phyloP scores from a whole-genome alignment of 2,888 invertebrate species.

The Chesias legatella region DNA sequence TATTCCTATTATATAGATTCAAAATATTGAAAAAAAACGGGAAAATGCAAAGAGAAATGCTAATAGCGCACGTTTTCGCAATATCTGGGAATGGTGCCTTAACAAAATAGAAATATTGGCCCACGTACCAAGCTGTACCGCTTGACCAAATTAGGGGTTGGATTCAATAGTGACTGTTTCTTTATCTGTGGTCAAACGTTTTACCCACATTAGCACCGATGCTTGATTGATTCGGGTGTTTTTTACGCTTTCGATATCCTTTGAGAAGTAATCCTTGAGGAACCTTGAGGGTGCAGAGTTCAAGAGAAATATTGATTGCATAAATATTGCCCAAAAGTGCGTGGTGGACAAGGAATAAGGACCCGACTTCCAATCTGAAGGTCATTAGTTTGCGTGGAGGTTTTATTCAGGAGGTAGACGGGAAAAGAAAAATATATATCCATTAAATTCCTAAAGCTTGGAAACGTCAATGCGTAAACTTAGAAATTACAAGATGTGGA shows the following conservation, averaged over 20 bases:
- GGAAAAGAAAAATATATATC: too few relatives aligned
- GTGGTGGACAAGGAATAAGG: too few relatives aligned
- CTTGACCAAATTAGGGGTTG: conserved; percentile 28
- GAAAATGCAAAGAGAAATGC: conserved; percentile 24
- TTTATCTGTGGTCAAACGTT: conserved; percentile 11
- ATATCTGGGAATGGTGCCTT: conserved; percentile 27
- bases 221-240: conserved; percentile 30
- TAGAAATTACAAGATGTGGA: too few relatives aligned
- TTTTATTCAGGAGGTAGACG: too few relatives aligned
- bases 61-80: conserved; percentile 32
- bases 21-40: conserved; percentile 22
- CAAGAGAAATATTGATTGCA: too few relatives aligned
- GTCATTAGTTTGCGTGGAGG: too few relatives aligned
- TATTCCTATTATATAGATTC: conserved; percentile 8
- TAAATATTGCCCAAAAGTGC: too few relatives aligned
- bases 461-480: too few relatives aligned
- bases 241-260: conserved; percentile 13
- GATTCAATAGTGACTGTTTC: not conserved
- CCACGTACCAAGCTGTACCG: conserved; percentile 23
- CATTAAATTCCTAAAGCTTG: too few relatives aligned
- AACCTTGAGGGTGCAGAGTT: too few relatives aligned
- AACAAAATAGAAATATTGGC: conserved; percentile 34
- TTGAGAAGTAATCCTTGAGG: conserved; percentile 13
- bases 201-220: conserved; percentile 22
- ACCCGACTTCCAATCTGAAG: too few relatives aligned